A percentile compares a stretch with the other conserved stretches of the same genome.
Evolutionary conservation across 2,113 vertebrate genomes (phyloP).

Genomic region (Hoplias malabaricus): DNA sequence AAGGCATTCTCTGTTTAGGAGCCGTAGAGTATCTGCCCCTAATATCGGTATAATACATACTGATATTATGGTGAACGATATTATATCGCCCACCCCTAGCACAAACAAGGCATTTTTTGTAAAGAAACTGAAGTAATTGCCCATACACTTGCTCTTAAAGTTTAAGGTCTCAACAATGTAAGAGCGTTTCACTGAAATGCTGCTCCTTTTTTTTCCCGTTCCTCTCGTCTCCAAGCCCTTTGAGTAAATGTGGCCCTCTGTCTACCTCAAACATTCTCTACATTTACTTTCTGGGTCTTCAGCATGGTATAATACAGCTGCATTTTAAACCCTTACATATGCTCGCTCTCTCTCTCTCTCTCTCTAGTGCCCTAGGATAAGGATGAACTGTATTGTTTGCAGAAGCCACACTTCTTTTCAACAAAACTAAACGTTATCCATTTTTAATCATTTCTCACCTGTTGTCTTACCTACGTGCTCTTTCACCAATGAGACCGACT

Average conservation of each 20-base stretch:
- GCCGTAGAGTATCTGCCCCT: too few relatives aligned
- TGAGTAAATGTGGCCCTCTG: slow-evolving; percentile 7
- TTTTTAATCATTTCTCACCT: slow-evolving; percentile 60
- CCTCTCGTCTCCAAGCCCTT: slow-evolving; percentile 5
- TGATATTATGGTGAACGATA: too few relatives aligned
- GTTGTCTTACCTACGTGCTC: slow-evolving; percentile 39
- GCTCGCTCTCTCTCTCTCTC: background rate
- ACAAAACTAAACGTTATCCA: slow-evolving; percentile 60
- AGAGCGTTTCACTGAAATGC: background rate
- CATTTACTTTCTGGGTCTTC: slow-evolving; percentile 35
- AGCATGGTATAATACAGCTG: background rate
- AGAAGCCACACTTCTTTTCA: slow-evolving; percentile 53
- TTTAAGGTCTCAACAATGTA: too few relatives aligned
- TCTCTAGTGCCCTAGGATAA: slow-evolving; percentile 58
- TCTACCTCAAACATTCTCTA: background rate
- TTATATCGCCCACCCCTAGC: too few relatives aligned
- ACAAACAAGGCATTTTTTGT: too few relatives aligned
- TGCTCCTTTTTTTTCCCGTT: slow-evolving; percentile 22
- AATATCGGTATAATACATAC: too few relatives aligned
- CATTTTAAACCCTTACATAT: slow-evolving; percentile 31
- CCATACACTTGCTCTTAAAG: too few relatives aligned
- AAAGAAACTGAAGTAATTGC: too few relatives aligned
- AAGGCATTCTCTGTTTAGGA: too few relatives aligned
- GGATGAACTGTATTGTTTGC: slow-evolving; percentile 64
- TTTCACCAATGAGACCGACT: slow-evolving; percentile 36